phyloP scores from a whole-genome alignment of 2,797 vertebrate species.

The Novumbra hubbsi region DNA sequence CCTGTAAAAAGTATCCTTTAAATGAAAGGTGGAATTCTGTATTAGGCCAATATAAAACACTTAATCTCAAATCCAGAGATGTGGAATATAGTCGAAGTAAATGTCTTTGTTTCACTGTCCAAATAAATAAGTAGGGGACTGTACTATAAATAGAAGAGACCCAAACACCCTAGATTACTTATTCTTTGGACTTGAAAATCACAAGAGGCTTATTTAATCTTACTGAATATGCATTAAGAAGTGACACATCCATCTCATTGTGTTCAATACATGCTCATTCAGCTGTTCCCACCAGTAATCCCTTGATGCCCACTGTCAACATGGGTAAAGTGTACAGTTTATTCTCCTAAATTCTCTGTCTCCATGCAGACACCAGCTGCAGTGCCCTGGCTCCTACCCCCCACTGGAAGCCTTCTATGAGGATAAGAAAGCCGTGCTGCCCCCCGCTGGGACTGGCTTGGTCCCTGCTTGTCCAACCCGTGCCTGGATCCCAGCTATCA shows the following conservation, averaged over 20 bases:
- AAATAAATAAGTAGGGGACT: no score
- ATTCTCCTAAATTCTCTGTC: background rate
- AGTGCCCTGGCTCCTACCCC: constrained; percentile 94
- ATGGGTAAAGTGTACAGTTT: constrained; percentile 5
- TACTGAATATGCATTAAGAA: constrained; percentile 34
- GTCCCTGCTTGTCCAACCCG: constrained; percentile 80
- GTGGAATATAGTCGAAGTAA: no score
- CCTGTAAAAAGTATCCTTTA: no score
- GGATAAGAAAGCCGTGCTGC: constrained; percentile 94
- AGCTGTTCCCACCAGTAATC: background rate
- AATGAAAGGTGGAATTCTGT: no score
- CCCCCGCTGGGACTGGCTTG: constrained; percentile 76
- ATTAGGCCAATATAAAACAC: no score
- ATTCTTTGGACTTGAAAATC: constrained; percentile 1
- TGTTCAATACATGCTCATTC: background rate
- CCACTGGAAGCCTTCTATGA: constrained; percentile 97
- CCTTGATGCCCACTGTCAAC: background rate
- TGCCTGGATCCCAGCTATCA: constrained; percentile 84
- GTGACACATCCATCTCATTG: constrained; percentile 4
- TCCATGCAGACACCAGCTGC: constrained; percentile 86
- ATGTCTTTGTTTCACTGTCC: no score
- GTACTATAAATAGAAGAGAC: constrained; percentile 23
- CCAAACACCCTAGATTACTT: background rate
- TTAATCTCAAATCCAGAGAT: no score
- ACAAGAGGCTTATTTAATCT: constrained; percentile 22